Conservation (phyloP, 1,140 invertebrate genomes). For the Laupala kohalensis region DNA sequence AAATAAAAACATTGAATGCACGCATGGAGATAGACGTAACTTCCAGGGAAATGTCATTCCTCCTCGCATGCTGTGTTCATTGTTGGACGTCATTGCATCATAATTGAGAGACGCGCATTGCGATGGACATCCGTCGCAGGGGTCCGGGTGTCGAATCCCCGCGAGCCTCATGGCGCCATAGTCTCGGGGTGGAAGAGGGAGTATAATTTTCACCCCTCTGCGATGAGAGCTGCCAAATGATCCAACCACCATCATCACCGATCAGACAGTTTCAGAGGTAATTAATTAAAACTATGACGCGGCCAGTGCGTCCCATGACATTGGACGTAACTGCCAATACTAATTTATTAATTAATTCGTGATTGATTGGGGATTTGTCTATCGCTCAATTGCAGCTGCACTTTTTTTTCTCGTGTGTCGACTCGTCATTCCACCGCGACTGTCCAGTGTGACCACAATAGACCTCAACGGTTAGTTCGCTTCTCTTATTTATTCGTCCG, state of each 20-base stretch:
- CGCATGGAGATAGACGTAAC: too few species aligned
- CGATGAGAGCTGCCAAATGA: background rate
- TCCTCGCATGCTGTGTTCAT: too few species aligned
- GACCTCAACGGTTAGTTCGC: background rate
- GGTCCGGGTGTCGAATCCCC: background rate
- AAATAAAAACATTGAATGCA: too few species aligned
- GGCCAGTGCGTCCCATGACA: background rate
- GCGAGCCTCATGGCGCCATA: background rate
- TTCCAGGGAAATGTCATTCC: too few species aligned
- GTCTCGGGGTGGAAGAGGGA: background rate
- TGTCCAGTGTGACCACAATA: background rate
- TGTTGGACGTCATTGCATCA: too few species aligned
- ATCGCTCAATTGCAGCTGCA: background rate
- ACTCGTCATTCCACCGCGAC: background rate
- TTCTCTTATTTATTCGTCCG: background rate
- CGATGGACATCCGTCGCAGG: too few species aligned
- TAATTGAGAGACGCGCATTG: too few species aligned
- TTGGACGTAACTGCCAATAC: constrained; percentile 1
- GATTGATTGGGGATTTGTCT: constrained; percentile 5
- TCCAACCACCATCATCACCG: too few species aligned
- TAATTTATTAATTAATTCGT: constrained; percentile 9
- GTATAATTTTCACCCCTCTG: background rate
- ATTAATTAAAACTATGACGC: background rate
- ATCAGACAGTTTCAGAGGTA: background rate
- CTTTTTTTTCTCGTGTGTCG: background rate